These are phyloP conservation scores for Melikaiella ostensackeni DNA, from an alignment of 2,888 invertebrate genomes.

Conservation along the genomic window DNA sequence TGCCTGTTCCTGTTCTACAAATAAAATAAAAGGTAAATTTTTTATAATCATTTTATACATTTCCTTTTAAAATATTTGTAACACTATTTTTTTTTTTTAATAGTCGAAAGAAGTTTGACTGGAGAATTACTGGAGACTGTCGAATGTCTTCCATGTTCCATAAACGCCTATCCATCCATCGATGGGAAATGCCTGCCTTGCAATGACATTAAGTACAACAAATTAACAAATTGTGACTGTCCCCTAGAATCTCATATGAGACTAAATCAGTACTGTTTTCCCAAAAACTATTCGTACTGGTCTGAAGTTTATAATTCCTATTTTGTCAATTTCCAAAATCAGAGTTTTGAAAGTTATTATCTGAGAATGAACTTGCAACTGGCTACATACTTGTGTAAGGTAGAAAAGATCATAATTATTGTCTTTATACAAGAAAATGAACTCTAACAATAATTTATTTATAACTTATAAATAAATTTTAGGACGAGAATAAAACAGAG, in stretches of 20 bases:
- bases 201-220: conserved; percentile 50
- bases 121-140: conserved; percentile 69
- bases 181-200: conserved; percentile 76
- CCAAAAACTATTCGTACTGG: conserved; percentile 66
- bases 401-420: conserved; percentile 56
- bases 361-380: conserved; percentile 74
- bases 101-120: conserved; percentile 74
- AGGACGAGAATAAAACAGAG: conserved; percentile 78
- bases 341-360: conserved; percentile 73
- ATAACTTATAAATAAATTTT: conserved; percentile 54
- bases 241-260: conserved; percentile 68
- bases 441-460: conserved; percentile 22
- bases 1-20: conserved; percentile 63
- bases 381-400: conserved; percentile 77
- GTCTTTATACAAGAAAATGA: not conserved
- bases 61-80: not conserved
- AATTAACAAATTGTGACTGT: conserved; percentile 70
- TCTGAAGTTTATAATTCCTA: conserved; percentile 71
- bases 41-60: no score
- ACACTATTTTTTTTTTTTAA: conserved; percentile 13
- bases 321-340: conserved; percentile 69
- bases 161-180: conserved; percentile 73
- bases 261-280: conserved; percentile 72
- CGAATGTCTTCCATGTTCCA: conserved; percentile 76
- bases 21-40: conserved; percentile 69